Conservation (phyloP, 1,140 invertebrate genomes). For the Berghia stephanieae region DNA sequence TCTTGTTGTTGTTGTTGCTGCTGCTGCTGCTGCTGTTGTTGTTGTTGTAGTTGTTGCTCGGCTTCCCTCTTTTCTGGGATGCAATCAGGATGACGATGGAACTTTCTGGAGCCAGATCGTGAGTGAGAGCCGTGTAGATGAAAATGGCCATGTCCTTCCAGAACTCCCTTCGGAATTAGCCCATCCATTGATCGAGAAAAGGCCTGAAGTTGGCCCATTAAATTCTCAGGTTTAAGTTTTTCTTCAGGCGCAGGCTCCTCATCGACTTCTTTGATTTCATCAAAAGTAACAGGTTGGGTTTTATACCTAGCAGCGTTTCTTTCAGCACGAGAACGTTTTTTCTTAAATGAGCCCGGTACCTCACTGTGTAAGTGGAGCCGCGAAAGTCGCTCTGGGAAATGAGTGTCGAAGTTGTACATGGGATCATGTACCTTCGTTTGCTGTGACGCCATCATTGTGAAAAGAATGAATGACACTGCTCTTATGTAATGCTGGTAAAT, state of each 20-base stretch:
- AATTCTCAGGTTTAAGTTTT: constrained; percentile 33
- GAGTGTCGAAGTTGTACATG: constrained; percentile 73
- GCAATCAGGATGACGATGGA: constrained; percentile 36
- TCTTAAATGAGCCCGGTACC: constrained; percentile 35
- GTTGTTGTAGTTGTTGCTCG: background rate
- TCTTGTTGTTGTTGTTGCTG: background rate
- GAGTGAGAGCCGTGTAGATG: constrained; percentile 19
- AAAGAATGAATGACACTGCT: no score
- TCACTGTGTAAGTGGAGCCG: constrained; percentile 68
- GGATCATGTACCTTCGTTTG: constrained; percentile 55
- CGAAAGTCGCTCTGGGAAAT: constrained; percentile 77
- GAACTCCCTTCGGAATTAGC: constrained; percentile 59
- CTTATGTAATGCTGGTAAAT: no score
- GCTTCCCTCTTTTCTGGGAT: constrained; percentile 37
- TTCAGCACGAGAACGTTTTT: constrained; percentile 36
- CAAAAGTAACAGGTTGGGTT: constrained; percentile 79
- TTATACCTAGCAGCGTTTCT: constrained; percentile 70
- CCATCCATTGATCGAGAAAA: constrained; percentile 71
- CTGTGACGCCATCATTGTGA: constrained; percentile 36
- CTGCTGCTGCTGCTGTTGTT: background rate
- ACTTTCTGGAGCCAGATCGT: constrained; percentile 30
- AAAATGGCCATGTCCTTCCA: background rate
- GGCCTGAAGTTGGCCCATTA: constrained; percentile 54
- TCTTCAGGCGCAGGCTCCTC: constrained; percentile 42
- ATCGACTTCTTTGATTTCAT: constrained; percentile 76